Base-by-base conservation (phyloP, 2,888 invertebrate genomes). In the Zelleria hepariella region DNA sequence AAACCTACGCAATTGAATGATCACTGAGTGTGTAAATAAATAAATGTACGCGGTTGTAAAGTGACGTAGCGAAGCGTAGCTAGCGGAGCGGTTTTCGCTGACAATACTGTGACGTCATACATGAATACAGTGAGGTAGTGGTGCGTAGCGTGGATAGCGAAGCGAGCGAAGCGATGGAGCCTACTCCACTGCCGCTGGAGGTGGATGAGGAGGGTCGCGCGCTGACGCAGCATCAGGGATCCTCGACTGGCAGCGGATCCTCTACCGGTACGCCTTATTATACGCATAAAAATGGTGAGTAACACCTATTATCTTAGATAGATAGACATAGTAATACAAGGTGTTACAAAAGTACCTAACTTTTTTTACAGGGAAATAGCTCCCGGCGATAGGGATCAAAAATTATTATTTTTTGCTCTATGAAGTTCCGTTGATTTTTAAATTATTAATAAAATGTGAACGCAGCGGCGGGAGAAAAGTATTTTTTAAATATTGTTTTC, bases 201-300 rank as follows among this genome's bases (percentile, higher is more conserved):
- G 83, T 77, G 47, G 85, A 82, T 61, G 87, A 86, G 69, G 82
- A 78, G 69, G 82, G 74, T 25, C 72, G 75, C 4, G 84, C 83
- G 27, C 82, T 76, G 61, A 27, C 54, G 25, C 61, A 60, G 55
- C 59, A 59, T 53, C 85, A 86, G 64, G 85, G 82, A 0, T 86
- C 86, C 1, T 86, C 86, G 0, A 83, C 86, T 1, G 86, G 85
- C n/a, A 86, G 86, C 62, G 86, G 86, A 0, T 86, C 86, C 0
- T 86, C 86, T 0, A 85, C 86, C 0, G 86, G 86, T 1, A 85
- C 86, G 2, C 86, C 86, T 0, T 86, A 86, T 49, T 86, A 86
- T 65, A 82, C 81, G 62, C 84, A 86, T 68, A 86, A 86, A 63
- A 86, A 86, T 67, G 86, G 86, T 86, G 21, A 79, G 79, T 73